Conservation (phyloP, 2,888 invertebrate genomes). For the Cheilosia variabilis region DNA sequence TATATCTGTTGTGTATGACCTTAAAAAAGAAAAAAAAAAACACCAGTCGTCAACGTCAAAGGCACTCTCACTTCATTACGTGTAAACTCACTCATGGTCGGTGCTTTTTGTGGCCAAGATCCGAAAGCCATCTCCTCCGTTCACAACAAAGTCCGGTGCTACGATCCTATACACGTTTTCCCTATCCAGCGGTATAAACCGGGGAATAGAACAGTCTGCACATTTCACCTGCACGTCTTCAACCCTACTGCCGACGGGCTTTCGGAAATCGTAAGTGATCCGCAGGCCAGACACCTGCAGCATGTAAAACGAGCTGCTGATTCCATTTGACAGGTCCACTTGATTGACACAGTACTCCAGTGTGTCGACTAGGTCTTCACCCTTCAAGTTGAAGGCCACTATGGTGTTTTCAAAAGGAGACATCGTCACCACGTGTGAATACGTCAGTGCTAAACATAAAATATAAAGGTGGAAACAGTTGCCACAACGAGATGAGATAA, state of each 20-base stretch:
- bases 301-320: slow-evolving; percentile 76
- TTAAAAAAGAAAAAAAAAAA: slow-evolving; percentile 5
- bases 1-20: slow-evolving; percentile 77
- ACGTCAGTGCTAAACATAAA: slow-evolving; percentile 87
- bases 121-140: slow-evolving; percentile 89
- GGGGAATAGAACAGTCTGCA: slow-evolving; percentile 84
- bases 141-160: slow-evolving; percentile 86
- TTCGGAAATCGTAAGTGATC: slow-evolving; percentile 85
- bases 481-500: background rate
- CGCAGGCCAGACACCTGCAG: slow-evolving; percentile 86
- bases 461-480: background rate
- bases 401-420: slow-evolving; percentile 91
- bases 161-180: slow-evolving; percentile 87
- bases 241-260: slow-evolving; percentile 86
- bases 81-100: slow-evolving; percentile 79
- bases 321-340: slow-evolving; percentile 77
- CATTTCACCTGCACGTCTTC: slow-evolving; percentile 83
- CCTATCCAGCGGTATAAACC: slow-evolving; percentile 86
- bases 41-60: background rate
- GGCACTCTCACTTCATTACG: background rate
- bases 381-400: slow-evolving; percentile 88
- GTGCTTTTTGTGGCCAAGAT: slow-evolving; percentile 82
- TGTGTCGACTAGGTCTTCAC: slow-evolving; percentile 86
- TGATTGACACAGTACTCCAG: slow-evolving; percentile 85
- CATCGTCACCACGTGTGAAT: slow-evolving; percentile 87